Evolutionary conservation across 1,140 invertebrate genomes (phyloP).

Genomic region (Bombus consobrinus): DNA sequence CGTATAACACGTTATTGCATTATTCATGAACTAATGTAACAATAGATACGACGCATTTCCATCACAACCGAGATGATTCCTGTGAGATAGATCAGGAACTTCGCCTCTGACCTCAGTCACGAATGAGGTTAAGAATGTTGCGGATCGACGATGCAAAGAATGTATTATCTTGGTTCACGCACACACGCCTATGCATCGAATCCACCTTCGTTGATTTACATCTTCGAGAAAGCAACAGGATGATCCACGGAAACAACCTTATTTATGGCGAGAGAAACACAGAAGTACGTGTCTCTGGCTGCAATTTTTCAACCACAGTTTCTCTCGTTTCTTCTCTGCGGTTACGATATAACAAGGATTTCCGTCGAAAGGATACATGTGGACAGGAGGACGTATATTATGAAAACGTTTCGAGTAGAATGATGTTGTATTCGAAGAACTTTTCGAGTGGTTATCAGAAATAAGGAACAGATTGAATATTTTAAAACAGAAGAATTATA

Average conservation of each 20-base stretch:
- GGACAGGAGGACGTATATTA: no score
- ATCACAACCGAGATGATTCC: slow-evolving; percentile 45
- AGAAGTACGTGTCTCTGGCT: no score
- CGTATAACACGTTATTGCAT: background rate
- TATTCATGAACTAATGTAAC: slow-evolving; percentile 21
- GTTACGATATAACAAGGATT: background rate
- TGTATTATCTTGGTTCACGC: slow-evolving; percentile 45
- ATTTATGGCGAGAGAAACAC: background rate
- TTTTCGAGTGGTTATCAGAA: background rate
- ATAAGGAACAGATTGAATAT: background rate
- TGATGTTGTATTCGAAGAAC: no score
- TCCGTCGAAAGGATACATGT: no score
- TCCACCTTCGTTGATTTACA: slow-evolving; percentile 21
- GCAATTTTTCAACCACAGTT: background rate
- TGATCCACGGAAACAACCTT: background rate
- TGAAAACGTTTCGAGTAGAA: no score
- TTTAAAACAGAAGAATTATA: background rate
- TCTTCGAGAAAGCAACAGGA: background rate
- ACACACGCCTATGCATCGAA: background rate
- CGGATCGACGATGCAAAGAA: slow-evolving; percentile 45
- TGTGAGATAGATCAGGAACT: slow-evolving; percentile 50
- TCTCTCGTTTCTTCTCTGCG: background rate
- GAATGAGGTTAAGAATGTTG: slow-evolving; percentile 45
- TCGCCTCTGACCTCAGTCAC: slow-evolving; percentile 53
- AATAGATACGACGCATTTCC: slow-evolving; percentile 42